Base-by-base conservation (phyloP, 2,888 invertebrate genomes). In the Drosophila nigricruria region DNA sequence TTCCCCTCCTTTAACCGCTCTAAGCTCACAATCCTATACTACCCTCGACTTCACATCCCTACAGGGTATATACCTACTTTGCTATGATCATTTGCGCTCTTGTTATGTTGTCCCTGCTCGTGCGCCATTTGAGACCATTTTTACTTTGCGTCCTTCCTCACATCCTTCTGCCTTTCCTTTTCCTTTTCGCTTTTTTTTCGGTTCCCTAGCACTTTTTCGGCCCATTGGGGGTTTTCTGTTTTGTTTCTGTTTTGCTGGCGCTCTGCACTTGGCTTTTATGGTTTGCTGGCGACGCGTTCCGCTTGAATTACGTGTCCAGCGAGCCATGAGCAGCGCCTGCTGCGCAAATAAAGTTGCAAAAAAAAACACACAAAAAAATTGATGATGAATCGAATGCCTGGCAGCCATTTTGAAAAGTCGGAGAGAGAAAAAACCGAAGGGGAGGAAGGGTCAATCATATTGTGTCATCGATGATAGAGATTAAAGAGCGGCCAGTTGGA, bases 391-490 rank as follows among this genome's bases (percentile, higher is more conserved):
- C 27, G 40, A 20, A 32, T 18, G 18, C 38, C 40, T 40, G 40
- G 42, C 42, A 42, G 42, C 82, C 89, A 88, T 90, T 84, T 88
- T 88, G 81, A 71, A 90, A 79, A 68, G 30, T 47, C 50, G 49
- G 18, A 30, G 30, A 8, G 30, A 52, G 25, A 50, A 45, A 47
- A 59, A 34, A 67, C 43, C 42, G 25, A 20, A 32, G 14, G 42
- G 25, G 9, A 5, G n/a, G n/a, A 16, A 72, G 68, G 70, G 18
- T 49, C 81, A 80, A 82, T 90, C 87, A 82, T 77, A 82, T 77
- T 90, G 87, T 88, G 87, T 83, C 90, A 90, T 90, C 90, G 84
- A 86, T 87, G 73, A 83, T 88, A 80, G 89, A 62, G 58, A 64
- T 47, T 47, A 27, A 42, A 63, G 16, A n/a, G 30, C 32, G 10